phyloP scores from a whole-genome alignment of 2,797 vertebrate species.

The Notoglanidium macrostoma region DNA sequence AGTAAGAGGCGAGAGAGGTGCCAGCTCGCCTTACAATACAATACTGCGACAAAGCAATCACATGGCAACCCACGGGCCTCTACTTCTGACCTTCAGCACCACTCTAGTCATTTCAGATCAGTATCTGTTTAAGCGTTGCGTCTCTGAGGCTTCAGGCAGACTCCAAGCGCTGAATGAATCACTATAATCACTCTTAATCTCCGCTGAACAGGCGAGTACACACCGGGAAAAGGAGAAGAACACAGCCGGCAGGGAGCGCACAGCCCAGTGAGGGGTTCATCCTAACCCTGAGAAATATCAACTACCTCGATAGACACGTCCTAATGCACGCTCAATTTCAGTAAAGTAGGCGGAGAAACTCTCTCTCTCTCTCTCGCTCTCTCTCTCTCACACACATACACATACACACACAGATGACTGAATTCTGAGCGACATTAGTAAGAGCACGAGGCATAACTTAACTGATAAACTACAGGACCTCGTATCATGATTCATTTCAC shows the following conservation, averaged over 20 bases:
- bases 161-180: background rate
- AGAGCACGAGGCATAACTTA: conserved; percentile 64
- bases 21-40: conserved; percentile 31
- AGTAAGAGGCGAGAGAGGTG: conserved; percentile 7
- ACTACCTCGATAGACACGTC: conserved; percentile 12
- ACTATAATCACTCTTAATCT: conserved; percentile 11
- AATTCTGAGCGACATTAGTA: conserved; percentile 55
- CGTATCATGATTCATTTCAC: background rate
- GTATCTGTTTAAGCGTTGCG: background rate
- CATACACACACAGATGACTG: background rate
- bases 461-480: conserved; percentile 31
- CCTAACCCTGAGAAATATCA: background rate
- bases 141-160: background rate
- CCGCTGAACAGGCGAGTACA: background rate
- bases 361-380: background rate
- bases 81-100: conserved; percentile 31
- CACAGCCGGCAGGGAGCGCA: background rate
- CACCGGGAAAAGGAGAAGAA: background rate
- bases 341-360: conserved; percentile 21
- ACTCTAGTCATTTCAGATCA: background rate
- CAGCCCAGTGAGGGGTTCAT: conserved; percentile 6
- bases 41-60: conserved; percentile 42
- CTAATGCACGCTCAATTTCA: conserved; percentile 5
- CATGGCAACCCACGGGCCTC: background rate
- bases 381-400: background rate